Base-by-base conservation (phyloP, 2,888 invertebrate genomes). In the Oxytorus armatus region DNA sequence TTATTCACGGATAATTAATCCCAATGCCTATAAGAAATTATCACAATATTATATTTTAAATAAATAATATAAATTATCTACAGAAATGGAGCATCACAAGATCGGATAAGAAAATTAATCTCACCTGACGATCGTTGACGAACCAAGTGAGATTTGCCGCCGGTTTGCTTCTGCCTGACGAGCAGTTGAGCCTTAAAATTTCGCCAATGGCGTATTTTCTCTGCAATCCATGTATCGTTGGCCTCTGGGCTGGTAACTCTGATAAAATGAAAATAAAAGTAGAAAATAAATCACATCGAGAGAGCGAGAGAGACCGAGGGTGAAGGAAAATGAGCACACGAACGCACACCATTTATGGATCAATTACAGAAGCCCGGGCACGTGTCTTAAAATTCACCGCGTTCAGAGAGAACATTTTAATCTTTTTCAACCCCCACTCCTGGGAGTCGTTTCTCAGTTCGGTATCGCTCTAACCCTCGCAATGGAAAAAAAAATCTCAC, bases 91-190 rank as follows among this genome's bases (percentile, higher is more conserved):
- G n/a, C n/a, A n/a, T n/a, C n/a, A n/a, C n/a, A n/a, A n/a, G n/a
- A n/a, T n/a, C n/a, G n/a, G n/a, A n/a, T n/a, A n/a, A 1, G 57
- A 49, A 79, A 29, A 23, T n/a, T 53, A 53, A 51, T 59, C 75
- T 74, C 76, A 91, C 91, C 90, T 89, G 89, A 83, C 86, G 88
- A 84, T 89, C 89, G 82, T 91, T 91, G 86, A 91, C 90, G 84
- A 88, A 91, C 91, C 91, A 91, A 65, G 91, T 91, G 79, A 91
- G 88, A 88, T 91, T 91, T 76, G 91, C 90, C 16, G 91, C 88
- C 33, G 91, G 91, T 84, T 87, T 90, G 76, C 91, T 91, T 74
- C 86, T 85, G 70, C 87, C 89, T 55, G 90, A 90, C 39, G 90
- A 89, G 82, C 91, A 91, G 81, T 90, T 90, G 47, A 90, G 87